Conservation (phyloP, 2,113 vertebrate species). For the Centropus unirufus region DNA sequence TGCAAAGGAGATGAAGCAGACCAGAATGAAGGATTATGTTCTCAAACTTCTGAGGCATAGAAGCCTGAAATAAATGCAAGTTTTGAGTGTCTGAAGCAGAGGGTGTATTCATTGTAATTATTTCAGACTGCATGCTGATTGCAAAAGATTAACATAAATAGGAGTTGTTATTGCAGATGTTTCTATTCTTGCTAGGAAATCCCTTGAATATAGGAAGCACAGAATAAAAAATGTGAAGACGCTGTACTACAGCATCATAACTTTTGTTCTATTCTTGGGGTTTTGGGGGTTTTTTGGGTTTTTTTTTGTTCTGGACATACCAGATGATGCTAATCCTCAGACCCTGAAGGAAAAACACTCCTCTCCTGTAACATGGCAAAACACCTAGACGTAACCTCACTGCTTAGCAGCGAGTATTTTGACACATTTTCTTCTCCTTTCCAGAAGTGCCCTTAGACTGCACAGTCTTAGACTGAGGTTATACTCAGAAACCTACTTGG, state of each 20-base stretch:
- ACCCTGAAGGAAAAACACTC: not conserved
- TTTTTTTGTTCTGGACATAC: not conserved
- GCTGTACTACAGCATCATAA: not conserved
- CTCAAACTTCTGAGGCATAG: slow-evolving; percentile 35
- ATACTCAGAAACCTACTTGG: rapidly evolving
- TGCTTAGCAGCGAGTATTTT: not conserved
- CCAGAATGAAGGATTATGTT: slow-evolving; percentile 50
- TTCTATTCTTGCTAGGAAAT: slow-evolving; percentile 61
- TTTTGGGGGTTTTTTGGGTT: not conserved
- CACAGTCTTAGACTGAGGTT: not conserved
- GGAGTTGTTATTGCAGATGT: slow-evolving; percentile 48
- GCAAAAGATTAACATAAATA: slow-evolving; percentile 65
- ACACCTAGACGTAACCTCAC: not conserved
- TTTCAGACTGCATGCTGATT: slow-evolving; percentile 64
- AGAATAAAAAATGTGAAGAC: not conserved
- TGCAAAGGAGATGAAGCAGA: slow-evolving; percentile 27
- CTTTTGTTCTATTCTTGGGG: not conserved
- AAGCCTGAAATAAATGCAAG: slow-evolving; percentile 54
- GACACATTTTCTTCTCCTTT: not conserved
- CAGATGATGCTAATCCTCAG: not conserved
- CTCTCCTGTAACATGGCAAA: not conserved
- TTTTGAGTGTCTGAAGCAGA: slow-evolving; percentile 34
- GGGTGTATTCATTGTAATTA: slow-evolving; percentile 64
- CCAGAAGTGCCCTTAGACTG: not conserved
- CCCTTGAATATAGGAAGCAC: slow-evolving; percentile 3